Evolutionary conservation across 2,797 vertebrate species (phyloP).

Genomic region (Gymnoscopelus braueri): DNA sequence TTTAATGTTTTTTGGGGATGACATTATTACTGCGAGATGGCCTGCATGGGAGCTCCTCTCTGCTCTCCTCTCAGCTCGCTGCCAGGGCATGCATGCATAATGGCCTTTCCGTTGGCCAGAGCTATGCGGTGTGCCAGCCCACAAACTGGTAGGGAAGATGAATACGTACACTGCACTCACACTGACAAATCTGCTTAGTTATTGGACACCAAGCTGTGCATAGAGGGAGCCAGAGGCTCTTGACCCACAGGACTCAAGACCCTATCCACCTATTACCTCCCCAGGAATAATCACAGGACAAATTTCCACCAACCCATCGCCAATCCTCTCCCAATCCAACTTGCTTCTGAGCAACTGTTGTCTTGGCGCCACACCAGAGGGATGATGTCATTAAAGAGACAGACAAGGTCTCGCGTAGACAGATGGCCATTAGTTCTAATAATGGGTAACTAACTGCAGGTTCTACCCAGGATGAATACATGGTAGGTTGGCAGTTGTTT

Average conservation of each 20-base stretch:
- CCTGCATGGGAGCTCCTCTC: conserved; percentile 44
- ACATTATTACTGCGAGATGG: conserved; percentile 26
- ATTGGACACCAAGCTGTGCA: conserved; percentile 44
- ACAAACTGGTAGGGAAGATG: conserved; percentile 62
- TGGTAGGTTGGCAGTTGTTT: conserved; percentile 31
- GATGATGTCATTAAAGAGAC: conserved; percentile 63
- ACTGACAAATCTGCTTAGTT: conserved; percentile 69
- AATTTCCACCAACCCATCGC: background rate
- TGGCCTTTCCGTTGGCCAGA: conserved; percentile 58
- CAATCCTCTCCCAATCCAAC: conserved; percentile 17
- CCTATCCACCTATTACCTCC: conserved; percentile 26
- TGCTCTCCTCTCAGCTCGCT: conserved; percentile 35
- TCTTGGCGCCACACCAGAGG: conserved; percentile 48
- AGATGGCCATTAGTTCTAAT: conserved; percentile 76
- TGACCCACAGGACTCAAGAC: conserved; percentile 61
- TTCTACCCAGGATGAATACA: conserved; percentile 58
- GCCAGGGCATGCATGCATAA: conserved; percentile 45
- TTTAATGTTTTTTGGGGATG: conserved; percentile 57
- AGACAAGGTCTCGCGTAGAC: conserved; percentile 70
- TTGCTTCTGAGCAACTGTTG: conserved; percentile 48
- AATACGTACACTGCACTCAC: conserved; percentile 60
- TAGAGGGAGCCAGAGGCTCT: conserved; percentile 64
- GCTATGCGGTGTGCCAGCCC: conserved; percentile 51
- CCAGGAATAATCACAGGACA: background rate
- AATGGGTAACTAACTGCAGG: conserved; percentile 72